Evolutionary conservation across 2,888 invertebrate species (phyloP), one percentile per base, ranked within the genome.

Genomic region (Malthinus seriepunctatus): DNA sequence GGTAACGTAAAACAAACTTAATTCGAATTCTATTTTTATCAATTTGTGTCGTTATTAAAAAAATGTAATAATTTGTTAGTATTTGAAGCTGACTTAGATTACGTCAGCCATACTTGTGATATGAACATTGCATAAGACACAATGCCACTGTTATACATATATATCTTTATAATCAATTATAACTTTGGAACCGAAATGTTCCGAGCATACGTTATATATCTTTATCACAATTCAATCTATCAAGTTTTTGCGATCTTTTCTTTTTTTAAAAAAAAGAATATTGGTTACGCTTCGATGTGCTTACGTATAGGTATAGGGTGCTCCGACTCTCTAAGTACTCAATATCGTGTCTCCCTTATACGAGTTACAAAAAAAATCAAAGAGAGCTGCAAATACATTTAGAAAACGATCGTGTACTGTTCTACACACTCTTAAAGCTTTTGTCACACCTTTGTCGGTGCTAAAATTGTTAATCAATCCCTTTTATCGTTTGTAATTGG

Each of bases 21-120:
- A 23, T 23, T 23, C 23, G 23, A 42, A 42, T 42, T 42, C 23
- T 42, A 42, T 42, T 23, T 23, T 23, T 23, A 23, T 42, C 15
- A 8, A 42, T 8, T 15, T 42, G n/a, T 31, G 32, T 45, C 31
- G 45, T 11, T 42, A 42, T 42, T n/a, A n/a, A n/a, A 42, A 42
- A 42, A 42, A 42, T n/a, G 9, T 42, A 37, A 42, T 42, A 42
- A 42, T 42, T 39, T 42, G 31, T 32, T 45, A 45, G 45, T 14
- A 48, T 48, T 59, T 47, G 54, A 50, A 59, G 54, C 54, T 54
- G 54, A 59, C 34, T 10, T 54, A 59, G 54, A 10, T 23, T 32
- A 47, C 33, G 51, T 59, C 53, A 44, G 58, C 53, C 52, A 57
- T 60, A 56, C 51, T 60, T 60, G 60, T 60, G 60, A 60, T 60